These are phyloP conservation scores for Brachypalpus laphriformis DNA, from an alignment of 2,888 invertebrate species.

Conservation along the genomic window DNA sequence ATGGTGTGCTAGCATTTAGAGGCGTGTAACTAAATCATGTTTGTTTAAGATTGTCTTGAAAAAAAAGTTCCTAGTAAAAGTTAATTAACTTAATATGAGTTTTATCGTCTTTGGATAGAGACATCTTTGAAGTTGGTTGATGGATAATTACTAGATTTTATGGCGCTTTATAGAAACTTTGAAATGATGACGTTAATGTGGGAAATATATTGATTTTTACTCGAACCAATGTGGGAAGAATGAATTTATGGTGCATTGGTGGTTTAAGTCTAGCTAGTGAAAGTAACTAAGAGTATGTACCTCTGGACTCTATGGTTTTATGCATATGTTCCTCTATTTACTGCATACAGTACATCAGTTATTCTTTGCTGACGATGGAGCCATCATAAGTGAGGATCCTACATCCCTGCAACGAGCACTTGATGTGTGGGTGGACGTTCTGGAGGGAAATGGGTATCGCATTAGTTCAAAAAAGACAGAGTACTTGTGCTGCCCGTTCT, in stretches of 20 bases:
- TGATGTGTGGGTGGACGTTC: too few species aligned
- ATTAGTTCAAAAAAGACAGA: too few species aligned
- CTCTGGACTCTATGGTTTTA: not conserved
- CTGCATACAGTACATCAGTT: too few species aligned
- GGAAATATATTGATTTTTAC: conserved; percentile 13
- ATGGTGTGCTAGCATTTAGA: conserved; percentile 1
- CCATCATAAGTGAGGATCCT: too few species aligned
- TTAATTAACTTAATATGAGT: conserved; percentile 42
- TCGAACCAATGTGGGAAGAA: not conserved
- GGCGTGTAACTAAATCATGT: conserved; percentile 59
- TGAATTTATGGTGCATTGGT: too few species aligned
- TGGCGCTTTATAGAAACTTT: conserved; percentile 28
- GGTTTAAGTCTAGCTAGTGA: not conserved
- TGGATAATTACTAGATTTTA: conserved; percentile 31
- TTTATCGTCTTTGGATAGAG: conserved; percentile 13
- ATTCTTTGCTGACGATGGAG: too few species aligned
- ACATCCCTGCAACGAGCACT: too few species aligned
- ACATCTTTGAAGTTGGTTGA: not conserved
- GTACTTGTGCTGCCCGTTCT: too few species aligned
- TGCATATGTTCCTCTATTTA: too few species aligned
- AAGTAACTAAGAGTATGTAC: not conserved
- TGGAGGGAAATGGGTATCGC: too few species aligned
- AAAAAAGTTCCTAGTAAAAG: conserved; percentile 25
- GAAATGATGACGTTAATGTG: conserved; percentile 15
- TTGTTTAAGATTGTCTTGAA: conserved; percentile 39